These are phyloP conservation scores for Tragelaphus oryx DNA, from an alignment of 2,797 vertebrate species.

Conservation along the genomic window DNA sequence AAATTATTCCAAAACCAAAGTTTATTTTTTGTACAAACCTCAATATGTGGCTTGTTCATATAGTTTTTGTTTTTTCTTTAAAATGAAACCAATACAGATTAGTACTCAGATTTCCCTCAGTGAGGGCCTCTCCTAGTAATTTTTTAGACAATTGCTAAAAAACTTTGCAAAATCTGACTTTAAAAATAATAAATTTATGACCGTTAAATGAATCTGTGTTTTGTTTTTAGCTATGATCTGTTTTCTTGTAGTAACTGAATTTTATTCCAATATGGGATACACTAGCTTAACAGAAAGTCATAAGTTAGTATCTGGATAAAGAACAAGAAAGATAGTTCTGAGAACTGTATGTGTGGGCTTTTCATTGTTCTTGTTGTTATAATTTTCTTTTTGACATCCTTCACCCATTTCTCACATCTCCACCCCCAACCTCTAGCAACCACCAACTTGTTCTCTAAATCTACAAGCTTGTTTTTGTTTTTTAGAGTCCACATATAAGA, in stretches of 20 bases:
- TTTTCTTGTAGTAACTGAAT: not conserved
- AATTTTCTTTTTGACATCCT: not conserved
- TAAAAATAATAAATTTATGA: conserved; percentile 5
- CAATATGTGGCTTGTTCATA: not conserved
- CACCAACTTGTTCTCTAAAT: not conserved
- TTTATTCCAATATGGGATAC: not conserved
- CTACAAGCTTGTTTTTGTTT: not conserved
- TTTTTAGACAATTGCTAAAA: not conserved
- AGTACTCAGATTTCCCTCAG: not conserved
- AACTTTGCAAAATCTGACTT: not conserved
- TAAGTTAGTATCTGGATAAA: not conserved
- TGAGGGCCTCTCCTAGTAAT: not conserved
- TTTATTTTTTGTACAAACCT: not conserved
- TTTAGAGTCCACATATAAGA: not conserved
- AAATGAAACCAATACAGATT: conserved; percentile 6
- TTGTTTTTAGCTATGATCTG: not conserved
- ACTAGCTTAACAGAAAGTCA: not conserved
- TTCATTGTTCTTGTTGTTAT: not conserved
- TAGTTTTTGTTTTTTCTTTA: not conserved
- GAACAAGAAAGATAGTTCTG: not conserved
- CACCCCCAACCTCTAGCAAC: not conserved
- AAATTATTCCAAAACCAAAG: not conserved
- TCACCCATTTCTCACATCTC: not conserved
- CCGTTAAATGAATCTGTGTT: not conserved
- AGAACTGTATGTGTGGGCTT: not conserved